Percentiles rank a stretch among this genome's conserved stretches.
These are phyloP conservation scores for Pygocentrus nattereri DNA, from an alignment of 2,797 vertebrate genomes.

Conservation along the genomic window DNA sequence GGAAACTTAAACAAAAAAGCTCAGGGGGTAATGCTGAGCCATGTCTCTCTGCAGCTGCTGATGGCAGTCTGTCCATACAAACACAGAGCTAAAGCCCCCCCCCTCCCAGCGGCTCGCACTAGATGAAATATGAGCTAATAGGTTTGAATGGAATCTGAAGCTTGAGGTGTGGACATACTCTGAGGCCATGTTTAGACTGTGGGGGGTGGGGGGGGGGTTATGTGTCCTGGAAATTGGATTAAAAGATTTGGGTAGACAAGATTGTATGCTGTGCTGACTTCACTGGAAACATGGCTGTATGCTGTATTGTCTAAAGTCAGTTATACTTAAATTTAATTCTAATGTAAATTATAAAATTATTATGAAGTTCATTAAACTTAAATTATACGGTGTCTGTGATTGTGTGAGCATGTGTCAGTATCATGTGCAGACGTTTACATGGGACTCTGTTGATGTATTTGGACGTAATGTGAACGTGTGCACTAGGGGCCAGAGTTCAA, in stretches of 20 bases:
- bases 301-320: too few relatives aligned
- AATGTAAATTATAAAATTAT: too few relatives aligned
- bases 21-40: constrained; percentile 30
- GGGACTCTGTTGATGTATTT: too few relatives aligned
- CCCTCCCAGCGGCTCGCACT: constrained; percentile 6
- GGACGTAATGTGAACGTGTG: too few relatives aligned
- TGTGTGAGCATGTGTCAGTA: too few relatives aligned
- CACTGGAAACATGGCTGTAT: too few relatives aligned
- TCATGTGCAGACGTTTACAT: too few relatives aligned
- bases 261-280: neutral
- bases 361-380: too few relatives aligned
- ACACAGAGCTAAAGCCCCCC: neutral
- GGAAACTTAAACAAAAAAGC: neutral
- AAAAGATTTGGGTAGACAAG: constrained; percentile 9
- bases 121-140: constrained; percentile 36
- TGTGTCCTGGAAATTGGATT: neutral
- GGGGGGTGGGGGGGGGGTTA: neutral
- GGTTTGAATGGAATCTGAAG: constrained; percentile 28
- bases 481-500: too few relatives aligned
- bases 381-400: too few relatives aligned
- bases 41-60: constrained; percentile 63
- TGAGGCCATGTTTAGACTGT: constrained; percentile 24
- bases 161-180: constrained; percentile 8
- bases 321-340: too few relatives aligned
- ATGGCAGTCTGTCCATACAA: constrained; percentile 53